These are phyloP conservation scores for Daboia siamensis DNA, from an alignment of 2,113 vertebrate species.

Conservation along the genomic window DNA sequence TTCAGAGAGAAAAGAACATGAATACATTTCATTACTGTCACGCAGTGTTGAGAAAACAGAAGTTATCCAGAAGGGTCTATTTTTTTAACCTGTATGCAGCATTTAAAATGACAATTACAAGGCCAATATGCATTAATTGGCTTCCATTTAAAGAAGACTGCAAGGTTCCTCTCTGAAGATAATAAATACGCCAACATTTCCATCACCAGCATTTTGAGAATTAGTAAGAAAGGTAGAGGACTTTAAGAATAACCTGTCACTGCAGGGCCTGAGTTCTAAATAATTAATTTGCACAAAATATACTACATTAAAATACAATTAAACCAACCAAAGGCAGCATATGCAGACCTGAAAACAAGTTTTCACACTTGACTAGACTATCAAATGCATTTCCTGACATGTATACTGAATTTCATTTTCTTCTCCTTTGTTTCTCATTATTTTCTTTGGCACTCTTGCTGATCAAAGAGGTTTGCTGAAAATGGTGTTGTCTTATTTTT, in stretches of 20 bases:
- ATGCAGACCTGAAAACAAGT: slow-evolving; percentile 37
- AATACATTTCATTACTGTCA: slow-evolving; percentile 71
- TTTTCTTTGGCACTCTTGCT: slow-evolving; percentile 25
- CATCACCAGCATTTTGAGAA: slow-evolving; percentile 43
- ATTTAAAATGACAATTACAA: slow-evolving; percentile 72
- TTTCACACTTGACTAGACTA: slow-evolving; percentile 28
- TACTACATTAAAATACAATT: slow-evolving; percentile 45
- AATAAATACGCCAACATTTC: slow-evolving; percentile 23
- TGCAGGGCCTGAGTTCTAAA: slow-evolving; percentile 31
- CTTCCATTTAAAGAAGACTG: slow-evolving; percentile 43
- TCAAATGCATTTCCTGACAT: slow-evolving; percentile 29
- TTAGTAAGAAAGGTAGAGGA: slow-evolving; percentile 10
- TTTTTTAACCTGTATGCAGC: slow-evolving; percentile 37
- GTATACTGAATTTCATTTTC: slow-evolving; percentile 36
- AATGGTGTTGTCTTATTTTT: not conserved
- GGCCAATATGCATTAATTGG: slow-evolving; percentile 66
- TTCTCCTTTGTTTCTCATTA: slow-evolving; percentile 19
- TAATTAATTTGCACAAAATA: slow-evolving; percentile 49
- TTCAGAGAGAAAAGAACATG: slow-evolving; percentile 60
- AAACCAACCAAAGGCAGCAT: slow-evolving; percentile 38
- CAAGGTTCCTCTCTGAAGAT: slow-evolving; percentile 34
- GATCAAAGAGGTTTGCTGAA: slow-evolving; percentile 26
- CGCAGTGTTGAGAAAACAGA: slow-evolving; percentile 57
- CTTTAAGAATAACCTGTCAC: slow-evolving; percentile 30
- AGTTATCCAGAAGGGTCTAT: slow-evolving; percentile 58